Conservation (phyloP, 2,113 vertebrate species). For the Onychorhynchus coronatus region DNA sequence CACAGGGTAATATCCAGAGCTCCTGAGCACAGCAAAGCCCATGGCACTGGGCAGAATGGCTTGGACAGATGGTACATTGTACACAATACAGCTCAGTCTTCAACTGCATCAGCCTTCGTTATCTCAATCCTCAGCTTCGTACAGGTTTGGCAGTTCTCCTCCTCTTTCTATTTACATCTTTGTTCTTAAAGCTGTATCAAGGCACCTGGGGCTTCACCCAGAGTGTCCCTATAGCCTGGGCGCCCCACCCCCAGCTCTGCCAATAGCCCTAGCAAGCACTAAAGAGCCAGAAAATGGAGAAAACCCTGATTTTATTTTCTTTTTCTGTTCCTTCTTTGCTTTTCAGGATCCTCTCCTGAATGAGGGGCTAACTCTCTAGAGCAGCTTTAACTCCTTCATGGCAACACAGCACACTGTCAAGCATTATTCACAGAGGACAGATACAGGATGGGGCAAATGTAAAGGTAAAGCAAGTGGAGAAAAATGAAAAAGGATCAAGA, state of each 20-base stretch:
- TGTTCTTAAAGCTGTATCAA: background rate
- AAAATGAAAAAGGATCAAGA: background rate
- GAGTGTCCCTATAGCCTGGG: background rate
- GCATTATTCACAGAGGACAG: background rate
- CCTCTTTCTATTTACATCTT: background rate
- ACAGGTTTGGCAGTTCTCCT: background rate
- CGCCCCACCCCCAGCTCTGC: background rate
- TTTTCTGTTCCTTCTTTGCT: rapidly evolving
- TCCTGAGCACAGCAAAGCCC: background rate
- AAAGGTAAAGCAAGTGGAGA: background rate
- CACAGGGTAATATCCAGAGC: background rate
- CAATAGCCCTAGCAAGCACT: background rate
- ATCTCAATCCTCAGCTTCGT: background rate
- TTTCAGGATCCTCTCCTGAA: background rate
- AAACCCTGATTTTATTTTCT: background rate
- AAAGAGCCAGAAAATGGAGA: background rate
- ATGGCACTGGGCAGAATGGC: background rate
- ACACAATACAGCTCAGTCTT: background rate
- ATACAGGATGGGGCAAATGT: background rate
- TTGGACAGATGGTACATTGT: background rate
- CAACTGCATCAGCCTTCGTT: background rate
- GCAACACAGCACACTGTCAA: background rate
- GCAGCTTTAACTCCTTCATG: background rate
- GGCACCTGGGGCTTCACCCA: background rate
- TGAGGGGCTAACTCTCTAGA: background rate